Evolutionary conservation across 2,888 invertebrate species (phyloP).

Genomic region (Perizoma affinitatum): DNA sequence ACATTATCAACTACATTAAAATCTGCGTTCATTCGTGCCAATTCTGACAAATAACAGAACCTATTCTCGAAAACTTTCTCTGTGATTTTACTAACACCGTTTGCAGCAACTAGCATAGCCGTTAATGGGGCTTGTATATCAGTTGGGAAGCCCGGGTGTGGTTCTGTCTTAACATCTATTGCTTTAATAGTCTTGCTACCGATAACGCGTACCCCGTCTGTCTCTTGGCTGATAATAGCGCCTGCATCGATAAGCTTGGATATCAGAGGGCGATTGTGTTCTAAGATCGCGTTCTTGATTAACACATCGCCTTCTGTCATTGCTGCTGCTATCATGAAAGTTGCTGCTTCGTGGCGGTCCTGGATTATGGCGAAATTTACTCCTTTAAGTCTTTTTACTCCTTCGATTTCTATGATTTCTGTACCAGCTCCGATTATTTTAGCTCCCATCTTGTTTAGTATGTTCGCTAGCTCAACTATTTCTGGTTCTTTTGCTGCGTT

Average conservation of each 20-base stretch:
- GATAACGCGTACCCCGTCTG: constrained; percentile 22
- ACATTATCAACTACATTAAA: constrained; percentile 5
- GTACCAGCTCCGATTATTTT: constrained; percentile 28
- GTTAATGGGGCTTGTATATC: constrained; percentile 30
- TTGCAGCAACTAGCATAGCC: constrained; percentile 15
- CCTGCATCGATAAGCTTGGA: constrained; percentile 23
- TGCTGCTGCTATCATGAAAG: constrained; percentile 37
- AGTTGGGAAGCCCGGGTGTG: constrained; percentile 31
- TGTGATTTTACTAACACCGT: constrained; percentile 19
- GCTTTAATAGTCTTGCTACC: constrained; percentile 23
- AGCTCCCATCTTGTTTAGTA: constrained; percentile 35
- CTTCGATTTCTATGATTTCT: constrained; percentile 18
- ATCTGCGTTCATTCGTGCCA: constrained; percentile 23
- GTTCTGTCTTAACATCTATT: constrained; percentile 15
- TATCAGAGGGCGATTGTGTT: constrained; percentile 17
- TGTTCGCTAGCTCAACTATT: constrained; percentile 25
- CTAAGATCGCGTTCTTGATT: constrained; percentile 15
- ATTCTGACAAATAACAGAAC: constrained; percentile 27
- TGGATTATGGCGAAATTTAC: constrained; percentile 21
- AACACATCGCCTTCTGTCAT: constrained; percentile 32
- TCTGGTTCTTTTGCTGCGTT: constrained; percentile 37
- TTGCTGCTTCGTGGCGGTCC: constrained; percentile 34
- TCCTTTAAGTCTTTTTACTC: constrained; percentile 20
- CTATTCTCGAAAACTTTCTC: constrained; percentile 31
- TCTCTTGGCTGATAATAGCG: constrained; percentile 21